Conservation (phyloP, 1,140 invertebrate species). For the Nautilus pompilius region DNA sequence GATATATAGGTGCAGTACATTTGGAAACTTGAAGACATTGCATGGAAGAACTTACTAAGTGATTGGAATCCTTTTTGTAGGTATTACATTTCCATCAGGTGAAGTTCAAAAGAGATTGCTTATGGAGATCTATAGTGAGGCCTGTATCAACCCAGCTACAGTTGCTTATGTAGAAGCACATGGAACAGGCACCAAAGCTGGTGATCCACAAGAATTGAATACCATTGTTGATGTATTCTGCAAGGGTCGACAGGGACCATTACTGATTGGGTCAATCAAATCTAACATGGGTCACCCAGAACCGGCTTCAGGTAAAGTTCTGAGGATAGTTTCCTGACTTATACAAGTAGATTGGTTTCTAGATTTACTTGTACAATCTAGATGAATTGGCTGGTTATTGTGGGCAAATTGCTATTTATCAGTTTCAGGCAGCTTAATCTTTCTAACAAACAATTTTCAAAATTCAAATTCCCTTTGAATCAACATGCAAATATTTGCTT, state of each 20-base stretch:
- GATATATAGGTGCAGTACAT: too few relatives aligned
- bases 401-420: too few relatives aligned
- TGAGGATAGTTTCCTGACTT: too few relatives aligned
- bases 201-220: slow-evolving; percentile 95
- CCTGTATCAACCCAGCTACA: slow-evolving; percentile 73
- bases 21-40: too few relatives aligned
- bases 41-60: too few relatives aligned
- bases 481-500: too few relatives aligned
- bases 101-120: slow-evolving; percentile 83
- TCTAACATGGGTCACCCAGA: slow-evolving; percentile 98
- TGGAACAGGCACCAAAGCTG: slow-evolving; percentile 87
- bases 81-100: slow-evolving; percentile 87
- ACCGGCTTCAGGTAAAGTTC: slow-evolving; percentile 77
- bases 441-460: too few relatives aligned
- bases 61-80: slow-evolving; percentile 36
- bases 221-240: slow-evolving; percentile 91
- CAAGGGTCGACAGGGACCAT: slow-evolving; percentile 66
- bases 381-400: too few relatives aligned
- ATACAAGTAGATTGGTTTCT: too few relatives aligned
- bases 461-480: too few relatives aligned
- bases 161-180: slow-evolving; percentile 92
- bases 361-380: too few relatives aligned
- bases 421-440: too few relatives aligned
- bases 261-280: slow-evolving; percentile 93
- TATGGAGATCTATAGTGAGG: slow-evolving; percentile 78